Base-by-base conservation (phyloP, 2,888 invertebrate genomes). In the Cryptus armator region DNA sequence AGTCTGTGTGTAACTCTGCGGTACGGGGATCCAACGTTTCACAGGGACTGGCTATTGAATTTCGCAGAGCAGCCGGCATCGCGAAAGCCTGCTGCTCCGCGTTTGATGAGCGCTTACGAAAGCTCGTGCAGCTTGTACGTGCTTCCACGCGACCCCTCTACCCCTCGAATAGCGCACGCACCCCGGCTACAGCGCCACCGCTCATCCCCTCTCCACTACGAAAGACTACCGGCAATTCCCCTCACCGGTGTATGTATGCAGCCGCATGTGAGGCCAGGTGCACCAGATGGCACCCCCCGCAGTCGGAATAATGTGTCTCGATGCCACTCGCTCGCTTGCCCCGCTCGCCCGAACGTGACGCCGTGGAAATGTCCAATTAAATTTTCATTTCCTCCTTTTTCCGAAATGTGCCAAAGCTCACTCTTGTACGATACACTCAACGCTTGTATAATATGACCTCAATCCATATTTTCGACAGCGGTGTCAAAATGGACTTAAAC, bases 281-380 rank as follows among this genome's bases (percentile, higher is more conserved):
- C 79, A 79, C 82, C 85, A 82, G 82, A 85, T 85, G 82, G 82
- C 71, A 85, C 62, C 19, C 32, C 75, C 77, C 59, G 76, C 82
- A 82, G 75, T 71, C 46, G 74, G 68, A 84, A 84, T 84, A 84
- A 84, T 70, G 84, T 78, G 64, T 81, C 81, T 53, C 78, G 78
- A 84, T 78, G 74, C 66, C 74, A 68, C 78, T 29, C 74, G 67
- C 72, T 70, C 53, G 70, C 59, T 82, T 67, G 71, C 64, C 19
- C 46, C 66, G 70, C 80, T 83, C 81, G 82, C 71, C 79, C 84
- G 78, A 79, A 81, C 83, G 74, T 83, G 78, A 74, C 77, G 72
- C 71, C 74, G 80, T 84, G 81, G 84, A 82, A 85, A 82, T 79
- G 79, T 80, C 79, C 84, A 86, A 82, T 86, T 84, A 81, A 86